Percentiles rank a stretch among this genome's conserved stretches.
Conservation (phyloP, 37 sponge, comb jelly and placozoan genomes). For the Hormiphora californensis region DNA sequence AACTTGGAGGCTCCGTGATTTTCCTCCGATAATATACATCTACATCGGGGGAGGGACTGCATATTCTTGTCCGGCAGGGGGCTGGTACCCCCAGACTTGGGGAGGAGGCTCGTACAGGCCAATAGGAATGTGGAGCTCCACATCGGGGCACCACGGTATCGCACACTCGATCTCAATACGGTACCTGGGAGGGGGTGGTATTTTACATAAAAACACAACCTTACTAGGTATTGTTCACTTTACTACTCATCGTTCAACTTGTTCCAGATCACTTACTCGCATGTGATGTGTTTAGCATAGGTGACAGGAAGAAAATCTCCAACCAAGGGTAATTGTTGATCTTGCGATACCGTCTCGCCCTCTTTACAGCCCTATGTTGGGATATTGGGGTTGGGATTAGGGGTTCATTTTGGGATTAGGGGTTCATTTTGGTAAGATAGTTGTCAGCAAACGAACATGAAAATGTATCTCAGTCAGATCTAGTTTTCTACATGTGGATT, state of each 20-base stretch:
- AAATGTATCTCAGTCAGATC: background rate
- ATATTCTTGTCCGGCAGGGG: background rate
- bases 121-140: background rate
- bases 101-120: constrained; percentile 10
- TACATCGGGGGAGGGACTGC: background rate
- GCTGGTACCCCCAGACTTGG: background rate
- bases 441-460: background rate
- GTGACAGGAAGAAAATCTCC: constrained; percentile 30
- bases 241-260: no score
- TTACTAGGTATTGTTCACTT: no score
- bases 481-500: background rate
- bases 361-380: background rate
- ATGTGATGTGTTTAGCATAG: constrained; percentile 11
- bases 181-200: background rate
- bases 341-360: background rate
- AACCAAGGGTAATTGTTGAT: background rate
- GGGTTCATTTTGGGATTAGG: no score
- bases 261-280: background rate
- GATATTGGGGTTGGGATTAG: background rate
- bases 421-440: no score
- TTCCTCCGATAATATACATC: no score
- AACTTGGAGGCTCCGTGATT: no score
- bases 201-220: no score
- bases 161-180: constrained; percentile 36
- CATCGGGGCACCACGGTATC: constrained; percentile 8